Conservation (phyloP, 2,797 vertebrate species). For the Valencia hispanica region DNA sequence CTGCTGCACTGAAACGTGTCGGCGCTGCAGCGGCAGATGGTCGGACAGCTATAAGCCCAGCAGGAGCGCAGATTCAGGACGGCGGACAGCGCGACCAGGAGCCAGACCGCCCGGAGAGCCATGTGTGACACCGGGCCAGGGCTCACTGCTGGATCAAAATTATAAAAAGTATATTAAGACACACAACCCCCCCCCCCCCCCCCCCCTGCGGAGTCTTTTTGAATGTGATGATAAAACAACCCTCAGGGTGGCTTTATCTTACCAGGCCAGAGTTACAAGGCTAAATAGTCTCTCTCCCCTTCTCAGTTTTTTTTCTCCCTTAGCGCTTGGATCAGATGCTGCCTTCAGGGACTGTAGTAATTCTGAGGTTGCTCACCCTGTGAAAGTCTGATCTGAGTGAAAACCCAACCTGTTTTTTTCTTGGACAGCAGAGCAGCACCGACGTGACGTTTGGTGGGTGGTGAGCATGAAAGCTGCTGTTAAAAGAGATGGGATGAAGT, state of each 20-base stretch:
- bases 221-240: slow-evolving; percentile 15
- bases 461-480: slow-evolving; percentile 37
- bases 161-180: neutral
- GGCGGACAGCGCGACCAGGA: slow-evolving; percentile 58
- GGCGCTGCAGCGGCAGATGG: slow-evolving; percentile 74
- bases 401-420: neutral
- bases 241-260: neutral
- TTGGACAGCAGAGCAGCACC: slow-evolving; percentile 49
- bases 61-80: slow-evolving; percentile 51
- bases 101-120: slow-evolving; percentile 55
- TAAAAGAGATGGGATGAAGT: slow-evolving; percentile 16
- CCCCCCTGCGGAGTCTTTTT: slow-evolving; percentile 7
- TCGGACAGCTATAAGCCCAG: slow-evolving; percentile 70
- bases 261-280: slow-evolving; percentile 21
- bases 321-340: slow-evolving; percentile 19
- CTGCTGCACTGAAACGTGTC: slow-evolving; percentile 72
- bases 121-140: slow-evolving; percentile 43
- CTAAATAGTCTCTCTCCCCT: slow-evolving; percentile 4
- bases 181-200: neutral
- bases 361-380: slow-evolving; percentile 3
- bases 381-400: slow-evolving; percentile 27
- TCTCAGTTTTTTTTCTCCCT: neutral
- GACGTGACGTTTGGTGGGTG: slow-evolving; percentile 69
- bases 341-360: slow-evolving; percentile 60
- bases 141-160: neutral